Base-by-base conservation (phyloP, 2,888 invertebrate genomes). In the Cryptocephalus moraei region DNA sequence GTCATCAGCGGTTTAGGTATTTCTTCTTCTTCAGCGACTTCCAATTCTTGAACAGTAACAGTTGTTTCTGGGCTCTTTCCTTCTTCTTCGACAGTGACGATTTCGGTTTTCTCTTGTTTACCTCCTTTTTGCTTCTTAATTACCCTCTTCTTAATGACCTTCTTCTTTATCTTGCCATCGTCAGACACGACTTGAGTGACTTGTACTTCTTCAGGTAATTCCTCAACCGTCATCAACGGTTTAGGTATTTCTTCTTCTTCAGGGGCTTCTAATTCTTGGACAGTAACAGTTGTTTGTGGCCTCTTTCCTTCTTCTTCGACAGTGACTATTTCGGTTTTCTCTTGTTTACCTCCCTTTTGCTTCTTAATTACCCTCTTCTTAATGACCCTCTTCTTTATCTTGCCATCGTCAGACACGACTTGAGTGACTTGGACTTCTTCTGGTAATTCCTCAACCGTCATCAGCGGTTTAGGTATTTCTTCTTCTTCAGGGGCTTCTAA, bases 311-410 rank as follows among this genome's bases (percentile, higher is more conserved):
- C 70, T 54, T 71, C 71, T 54, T 73, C 70, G 36, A 68, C 63
- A 0, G 64, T 69, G 8, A 65, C 62, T 59, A 73, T 73, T 71
- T 76, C 68, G 33, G 68, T 65, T 0, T 61, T 55, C 56, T 67
- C 61, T 38, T 69, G 49, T 41, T 62, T 63, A 8, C 57, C 60
- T 3, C 62, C 68, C 22, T 62, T 62, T n/a, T 65, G 67, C 34
- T 69, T 72, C 45, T 71, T 72, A 2, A 73, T 65, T 45, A 71
- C 69, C 1, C 70, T 65, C 49, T 69, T 72, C 52, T 65, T 70
- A 22, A 58, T 56, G 4, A 61, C 53, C 41, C 57, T 59, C 33
- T 62, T 62, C 46, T 60, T 60, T 32, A 51, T 51, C 43, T 51
- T 56, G 4, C 58, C 57, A 31, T 56, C 56, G 34, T 60, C 33